Evolutionary conservation across 1,140 invertebrate species (phyloP).

Genomic region (Pogonognathellus flavescens): DNA sequence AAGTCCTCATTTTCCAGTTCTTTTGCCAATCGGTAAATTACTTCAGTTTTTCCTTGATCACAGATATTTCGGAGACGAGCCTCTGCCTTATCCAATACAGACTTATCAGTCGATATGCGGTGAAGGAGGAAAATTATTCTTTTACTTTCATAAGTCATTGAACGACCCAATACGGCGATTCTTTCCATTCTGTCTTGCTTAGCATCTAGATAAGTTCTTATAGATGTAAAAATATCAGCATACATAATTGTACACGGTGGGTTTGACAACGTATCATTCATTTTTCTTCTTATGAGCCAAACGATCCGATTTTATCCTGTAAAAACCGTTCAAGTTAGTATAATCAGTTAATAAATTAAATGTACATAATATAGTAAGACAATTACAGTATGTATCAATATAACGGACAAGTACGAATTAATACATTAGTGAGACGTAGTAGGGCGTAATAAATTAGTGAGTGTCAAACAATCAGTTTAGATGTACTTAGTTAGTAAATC

Average conservation of each 20-base stretch:
- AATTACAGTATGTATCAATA: too few species aligned
- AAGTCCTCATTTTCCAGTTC: constrained; percentile 23
- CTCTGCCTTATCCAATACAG: not conserved
- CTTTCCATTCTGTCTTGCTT: constrained; percentile 28
- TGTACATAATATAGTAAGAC: too few species aligned
- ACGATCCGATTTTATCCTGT: too few species aligned
- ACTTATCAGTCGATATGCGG: not conserved
- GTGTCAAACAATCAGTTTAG: too few species aligned
- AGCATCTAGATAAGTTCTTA: not conserved
- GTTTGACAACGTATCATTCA: too few species aligned
- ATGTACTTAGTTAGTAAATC: too few species aligned
- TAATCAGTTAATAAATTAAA: too few species aligned
- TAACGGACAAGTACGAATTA: too few species aligned
- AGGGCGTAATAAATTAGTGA: too few species aligned
- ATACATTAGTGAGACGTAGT: too few species aligned
- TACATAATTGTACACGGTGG: not conserved
- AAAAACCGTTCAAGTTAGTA: too few species aligned
- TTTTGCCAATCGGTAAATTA: not conserved
- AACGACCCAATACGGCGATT: not conserved
- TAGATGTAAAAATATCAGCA: not conserved
- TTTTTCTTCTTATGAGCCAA: too few species aligned
- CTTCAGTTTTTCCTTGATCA: not conserved
- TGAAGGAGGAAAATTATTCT: not conserved
- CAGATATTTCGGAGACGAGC: not conserved
- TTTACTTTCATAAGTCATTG: not conserved